These are phyloP conservation scores for Lathamus discolor DNA, from an alignment of 2,113 vertebrate genomes.

Conservation along the genomic window DNA sequence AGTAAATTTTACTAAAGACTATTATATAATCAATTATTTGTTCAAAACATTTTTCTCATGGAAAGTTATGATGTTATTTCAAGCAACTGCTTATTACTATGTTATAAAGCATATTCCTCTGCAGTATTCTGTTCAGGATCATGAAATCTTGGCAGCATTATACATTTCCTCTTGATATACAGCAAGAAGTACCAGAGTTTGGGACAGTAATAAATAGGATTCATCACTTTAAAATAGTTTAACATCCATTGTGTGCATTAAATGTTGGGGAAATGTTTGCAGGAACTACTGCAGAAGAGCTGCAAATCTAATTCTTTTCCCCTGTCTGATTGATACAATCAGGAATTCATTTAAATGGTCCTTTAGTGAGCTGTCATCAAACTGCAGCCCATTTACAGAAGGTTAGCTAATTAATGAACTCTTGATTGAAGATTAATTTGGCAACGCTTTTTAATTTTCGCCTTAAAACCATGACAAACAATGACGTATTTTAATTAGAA, in stretches of 20 bases:
- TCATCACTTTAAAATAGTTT: constrained; percentile 46
- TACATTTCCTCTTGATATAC: constrained; percentile 28
- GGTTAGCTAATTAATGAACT: constrained; percentile 78
- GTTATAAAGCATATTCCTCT: constrained; percentile 35
- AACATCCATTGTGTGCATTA: constrained; percentile 42
- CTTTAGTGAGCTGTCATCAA: constrained; percentile 67
- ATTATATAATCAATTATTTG: constrained; percentile 64
- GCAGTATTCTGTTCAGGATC: constrained; percentile 34
- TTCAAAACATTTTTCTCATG: constrained; percentile 53
- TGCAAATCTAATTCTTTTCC: constrained; percentile 36
- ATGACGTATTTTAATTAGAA: constrained; percentile 67
- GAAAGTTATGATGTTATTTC: constrained; percentile 56
- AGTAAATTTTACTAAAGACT: constrained; percentile 66
- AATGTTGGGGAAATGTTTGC: constrained; percentile 60
- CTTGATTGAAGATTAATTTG: constrained; percentile 76
- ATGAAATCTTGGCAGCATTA: constrained; percentile 25
- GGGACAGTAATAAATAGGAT: constrained; percentile 54
- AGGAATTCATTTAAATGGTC: constrained; percentile 59
- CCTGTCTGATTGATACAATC: constrained; percentile 54
- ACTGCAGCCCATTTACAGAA: constrained; percentile 70
- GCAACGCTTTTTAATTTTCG: constrained; percentile 73
- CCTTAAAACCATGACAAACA: constrained; percentile 72
- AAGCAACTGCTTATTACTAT: constrained; percentile 34
- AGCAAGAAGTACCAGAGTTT: constrained; percentile 46
- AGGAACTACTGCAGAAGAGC: constrained; percentile 44